Evolutionary conservation across 2,888 invertebrate genomes (phyloP).

Genomic region (Cremastobaeus sp.): DNA sequence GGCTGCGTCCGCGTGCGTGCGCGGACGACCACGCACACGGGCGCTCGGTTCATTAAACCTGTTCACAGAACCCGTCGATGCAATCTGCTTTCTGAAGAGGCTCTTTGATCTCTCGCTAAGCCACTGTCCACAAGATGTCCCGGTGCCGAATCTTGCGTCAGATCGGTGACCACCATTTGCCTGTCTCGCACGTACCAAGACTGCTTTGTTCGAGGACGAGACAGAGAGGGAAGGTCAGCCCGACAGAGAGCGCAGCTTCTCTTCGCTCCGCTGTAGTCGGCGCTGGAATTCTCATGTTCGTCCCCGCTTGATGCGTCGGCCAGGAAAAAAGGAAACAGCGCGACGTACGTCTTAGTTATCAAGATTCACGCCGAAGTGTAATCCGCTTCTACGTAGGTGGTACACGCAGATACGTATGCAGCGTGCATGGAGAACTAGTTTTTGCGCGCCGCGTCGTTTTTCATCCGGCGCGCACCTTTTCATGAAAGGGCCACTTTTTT

Average conservation of each 20-base stretch:
- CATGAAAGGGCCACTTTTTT: slow-evolving; percentile 31
- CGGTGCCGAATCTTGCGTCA: slow-evolving; percentile 61
- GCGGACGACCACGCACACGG: slow-evolving; percentile 26
- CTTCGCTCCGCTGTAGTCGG: slow-evolving; percentile 25
- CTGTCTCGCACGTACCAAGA: slow-evolving; percentile 61
- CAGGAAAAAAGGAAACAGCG: slow-evolving; percentile 43
- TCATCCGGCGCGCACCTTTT: slow-evolving; percentile 30
- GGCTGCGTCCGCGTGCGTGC: slow-evolving; percentile 36
- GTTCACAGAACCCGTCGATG: slow-evolving; percentile 60
- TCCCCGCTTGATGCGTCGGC: slow-evolving; percentile 42
- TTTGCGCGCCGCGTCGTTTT: slow-evolving; percentile 51
- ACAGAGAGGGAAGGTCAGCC: slow-evolving; percentile 23
- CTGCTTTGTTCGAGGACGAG: slow-evolving; percentile 52
- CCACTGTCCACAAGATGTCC: slow-evolving; percentile 60
- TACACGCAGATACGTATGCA: slow-evolving; percentile 50
- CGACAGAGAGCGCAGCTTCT: slow-evolving; percentile 17
- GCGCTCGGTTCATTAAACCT: slow-evolving; percentile 56
- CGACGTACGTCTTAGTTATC: slow-evolving; percentile 61
- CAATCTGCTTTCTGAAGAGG: slow-evolving; percentile 44
- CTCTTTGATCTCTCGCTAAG: slow-evolving; percentile 56
- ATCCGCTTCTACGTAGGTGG: slow-evolving; percentile 61
- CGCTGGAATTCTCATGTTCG: slow-evolving; percentile 53
- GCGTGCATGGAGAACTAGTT: slow-evolving; percentile 53
- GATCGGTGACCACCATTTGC: slow-evolving; percentile 63
- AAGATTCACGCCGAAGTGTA: slow-evolving; percentile 62